These are phyloP conservation scores for Cephalotes varians DNA, from an alignment of 2,888 invertebrate genomes.

Conservation along the genomic window DNA sequence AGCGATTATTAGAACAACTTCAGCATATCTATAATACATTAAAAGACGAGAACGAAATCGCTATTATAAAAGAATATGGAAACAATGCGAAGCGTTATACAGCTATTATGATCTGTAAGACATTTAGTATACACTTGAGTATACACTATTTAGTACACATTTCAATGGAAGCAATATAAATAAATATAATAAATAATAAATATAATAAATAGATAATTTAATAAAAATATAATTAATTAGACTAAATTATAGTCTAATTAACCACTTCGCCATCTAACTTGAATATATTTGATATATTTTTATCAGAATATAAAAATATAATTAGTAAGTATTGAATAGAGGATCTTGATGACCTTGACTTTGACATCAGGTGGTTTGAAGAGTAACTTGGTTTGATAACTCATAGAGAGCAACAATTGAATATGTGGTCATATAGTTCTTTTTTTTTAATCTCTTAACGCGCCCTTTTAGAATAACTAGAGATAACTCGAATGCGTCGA, in stretches of 20 bases:
- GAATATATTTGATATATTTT: not conserved
- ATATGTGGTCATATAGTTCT: too few relatives aligned
- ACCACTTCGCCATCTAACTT: not conserved
- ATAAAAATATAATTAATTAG: not conserved
- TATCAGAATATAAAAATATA: not conserved
- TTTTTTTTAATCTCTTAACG: too few relatives aligned
- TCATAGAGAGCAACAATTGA: too few relatives aligned
- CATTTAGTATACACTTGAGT: not conserved
- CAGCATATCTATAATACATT: not conserved
- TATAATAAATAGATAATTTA: not conserved
- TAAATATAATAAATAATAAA: not conserved
- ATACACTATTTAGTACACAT: too few relatives aligned
- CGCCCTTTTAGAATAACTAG: too few relatives aligned
- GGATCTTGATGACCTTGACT: too few relatives aligned
- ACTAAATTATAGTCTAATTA: not conserved
- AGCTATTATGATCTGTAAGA: not conserved
- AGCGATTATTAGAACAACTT: not conserved
- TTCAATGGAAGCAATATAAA: not conserved
- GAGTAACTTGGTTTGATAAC: too few relatives aligned
- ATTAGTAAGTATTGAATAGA: too few relatives aligned
- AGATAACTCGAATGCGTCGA: too few relatives aligned
- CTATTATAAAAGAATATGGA: not conserved
- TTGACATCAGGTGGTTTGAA: too few relatives aligned
- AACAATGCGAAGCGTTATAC: not conserved
- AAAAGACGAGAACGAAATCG: conserved; percentile 1